A percentile compares a stretch with the other conserved stretches of the same genome.
These are phyloP conservation scores for Melitaea cinxia DNA, from an alignment of 1,140 invertebrate genomes.

Conservation along the genomic window DNA sequence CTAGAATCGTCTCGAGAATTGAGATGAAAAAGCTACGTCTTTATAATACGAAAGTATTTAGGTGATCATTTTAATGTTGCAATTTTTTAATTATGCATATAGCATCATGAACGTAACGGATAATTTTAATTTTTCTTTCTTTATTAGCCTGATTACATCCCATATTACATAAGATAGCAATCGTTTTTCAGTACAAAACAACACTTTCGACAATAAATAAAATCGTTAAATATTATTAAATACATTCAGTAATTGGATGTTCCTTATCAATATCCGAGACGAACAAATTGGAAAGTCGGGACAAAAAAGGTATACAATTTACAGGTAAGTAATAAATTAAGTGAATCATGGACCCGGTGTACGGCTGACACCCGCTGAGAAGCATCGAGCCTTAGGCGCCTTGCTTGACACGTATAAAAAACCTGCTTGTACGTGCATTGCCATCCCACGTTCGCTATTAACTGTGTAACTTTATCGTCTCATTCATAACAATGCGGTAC, in stretches of 20 bases:
- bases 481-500: constrained; percentile 58
- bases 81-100: no score
- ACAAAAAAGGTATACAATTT: constrained; percentile 48
- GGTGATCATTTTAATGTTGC: no score
- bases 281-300: constrained; percentile 33
- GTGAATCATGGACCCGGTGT: constrained; percentile 49
- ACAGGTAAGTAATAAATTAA: constrained; percentile 67
- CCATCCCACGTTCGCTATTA: constrained; percentile 66
- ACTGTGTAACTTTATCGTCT: constrained; percentile 68
- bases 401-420: constrained; percentile 68
- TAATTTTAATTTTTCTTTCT: no score
- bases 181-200: neutral
- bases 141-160: no score
- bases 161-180: no score
- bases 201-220: neutral
- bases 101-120: no score
- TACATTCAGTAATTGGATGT: constrained; percentile 7
- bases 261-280: constrained; percentile 15
- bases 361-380: constrained; percentile 57
- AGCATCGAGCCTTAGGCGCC: constrained; percentile 61
- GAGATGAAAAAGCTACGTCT: no score
- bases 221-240: constrained; percentile 9
- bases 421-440: constrained; percentile 50
- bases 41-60: no score
- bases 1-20: no score